These are phyloP conservation scores for Melinopterus prodromus DNA, from an alignment of 2,888 invertebrate genomes.

Conservation along the genomic window DNA sequence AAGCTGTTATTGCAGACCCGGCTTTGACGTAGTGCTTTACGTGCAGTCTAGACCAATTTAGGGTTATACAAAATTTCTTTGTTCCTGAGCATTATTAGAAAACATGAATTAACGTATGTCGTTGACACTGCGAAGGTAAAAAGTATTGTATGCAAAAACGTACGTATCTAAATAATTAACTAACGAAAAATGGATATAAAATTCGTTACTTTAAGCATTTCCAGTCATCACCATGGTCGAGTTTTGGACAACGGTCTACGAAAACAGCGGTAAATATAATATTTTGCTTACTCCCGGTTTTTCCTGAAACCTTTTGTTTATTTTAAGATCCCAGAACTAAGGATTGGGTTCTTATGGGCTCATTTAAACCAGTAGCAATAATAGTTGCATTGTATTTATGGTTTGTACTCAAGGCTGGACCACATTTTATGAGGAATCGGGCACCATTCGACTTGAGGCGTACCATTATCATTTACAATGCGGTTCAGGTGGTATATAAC, in stretches of 20 bases:
- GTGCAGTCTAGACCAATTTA: too few species aligned
- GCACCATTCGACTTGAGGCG: constrained; percentile 67
- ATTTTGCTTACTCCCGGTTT: background rate
- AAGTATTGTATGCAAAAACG: background rate
- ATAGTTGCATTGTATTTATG: constrained; percentile 67
- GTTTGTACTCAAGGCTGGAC: constrained; percentile 66
- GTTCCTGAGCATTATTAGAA: background rate
- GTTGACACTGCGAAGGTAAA: background rate
- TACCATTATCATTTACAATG: constrained; percentile 81
- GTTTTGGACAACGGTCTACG: background rate
- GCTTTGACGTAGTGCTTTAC: too few species aligned
- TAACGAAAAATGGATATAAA: background rate
- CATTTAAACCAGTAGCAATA: constrained; percentile 72
- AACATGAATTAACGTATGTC: background rate
- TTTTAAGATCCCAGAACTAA: constrained; percentile 67
- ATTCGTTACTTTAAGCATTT: background rate
- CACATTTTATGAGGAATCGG: constrained; percentile 69
- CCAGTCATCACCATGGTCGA: background rate
- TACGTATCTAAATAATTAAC: background rate
- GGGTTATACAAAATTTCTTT: background rate
- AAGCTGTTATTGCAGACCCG: too few species aligned
- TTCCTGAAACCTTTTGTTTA: background rate
- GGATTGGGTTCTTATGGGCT: constrained; percentile 62
- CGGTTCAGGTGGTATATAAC: constrained; percentile 85
- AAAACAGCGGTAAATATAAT: background rate